Evolutionary conservation across 2,113 vertebrate species (phyloP), one percentile per base, ranked within the genome.

Genomic region (Otolemur garnettii): DNA sequence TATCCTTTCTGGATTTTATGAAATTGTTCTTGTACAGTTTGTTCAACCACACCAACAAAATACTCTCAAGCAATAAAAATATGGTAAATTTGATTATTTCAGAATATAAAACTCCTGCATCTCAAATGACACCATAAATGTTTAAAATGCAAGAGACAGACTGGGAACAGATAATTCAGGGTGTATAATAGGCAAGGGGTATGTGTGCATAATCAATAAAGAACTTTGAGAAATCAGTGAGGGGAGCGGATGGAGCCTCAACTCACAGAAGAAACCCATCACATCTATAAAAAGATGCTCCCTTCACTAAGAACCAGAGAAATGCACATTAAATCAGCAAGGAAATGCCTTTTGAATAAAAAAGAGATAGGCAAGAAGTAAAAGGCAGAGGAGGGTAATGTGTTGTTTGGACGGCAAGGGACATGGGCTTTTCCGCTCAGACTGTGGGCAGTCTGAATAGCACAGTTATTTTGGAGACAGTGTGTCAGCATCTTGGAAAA

Each of bases 361-460:
- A 57, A 5, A 12, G 11, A 42, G 33, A 33, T 0, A 5, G 18
- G 18, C 62, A 28, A n/a, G 1, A 26, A 57, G 24, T 11, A 1
- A 4, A 8, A 11, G 10, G 12, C 0, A 4, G 1, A 38, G 24
- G 6, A 1, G 57, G 22, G 35, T 1, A 1, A 4, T 0, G 2
- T 13, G 30, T 6, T 15, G 4, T 9, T 15, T 21, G 3, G 42
- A 72, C 53, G 30, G 30, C 28, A 2, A 26, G 33, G 22, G 9
- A 14, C 19, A 1, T 10, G 11, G 26, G 4, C 2, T 17, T 45
- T 35, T 30, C 33, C 4, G 10, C 12, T 60, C 60, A 18, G 38
- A 57, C 38, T 0, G 0, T 2, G 10, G 22, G 7, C 10, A 8
- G 7, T 28, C 59, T 17, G 14, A 4, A 30, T 6, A 19, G 6